Evolutionary conservation across 2,797 vertebrate genomes (phyloP).

Genomic region (Intellagama lesueurii): DNA sequence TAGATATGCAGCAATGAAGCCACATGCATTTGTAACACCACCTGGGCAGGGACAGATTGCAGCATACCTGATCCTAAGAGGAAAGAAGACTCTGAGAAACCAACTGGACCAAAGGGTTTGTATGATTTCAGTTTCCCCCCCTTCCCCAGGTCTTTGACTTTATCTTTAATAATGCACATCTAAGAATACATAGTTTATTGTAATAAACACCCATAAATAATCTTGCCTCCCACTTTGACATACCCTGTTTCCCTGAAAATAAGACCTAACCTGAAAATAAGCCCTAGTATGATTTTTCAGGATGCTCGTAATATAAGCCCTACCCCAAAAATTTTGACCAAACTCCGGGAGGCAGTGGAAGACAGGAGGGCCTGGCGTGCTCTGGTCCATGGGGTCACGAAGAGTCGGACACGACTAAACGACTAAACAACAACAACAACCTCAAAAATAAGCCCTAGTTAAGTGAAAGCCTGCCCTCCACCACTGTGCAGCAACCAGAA

Average conservation of each 20-base stretch:
- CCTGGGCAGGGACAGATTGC: conserved; percentile 98
- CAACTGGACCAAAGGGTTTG: conserved; percentile 95
- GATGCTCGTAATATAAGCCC: too few species aligned
- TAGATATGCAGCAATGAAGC: conserved; percentile 98
- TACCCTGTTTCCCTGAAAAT: not conserved
- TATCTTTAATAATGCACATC: conserved; percentile 25
- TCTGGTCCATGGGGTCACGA: too few species aligned
- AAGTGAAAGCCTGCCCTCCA: too few species aligned
- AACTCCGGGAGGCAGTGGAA: too few species aligned
- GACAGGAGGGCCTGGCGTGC: too few species aligned
- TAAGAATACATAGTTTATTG: not conserved
- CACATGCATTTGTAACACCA: conserved; percentile 93
- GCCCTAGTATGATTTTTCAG: too few species aligned
- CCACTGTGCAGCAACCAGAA: too few species aligned
- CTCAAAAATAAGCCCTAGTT: too few species aligned
- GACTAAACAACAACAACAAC: too few species aligned
- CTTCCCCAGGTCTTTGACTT: conserved; percentile 29
- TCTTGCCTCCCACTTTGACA: not conserved
- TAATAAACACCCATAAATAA: not conserved
- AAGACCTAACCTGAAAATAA: too few species aligned
- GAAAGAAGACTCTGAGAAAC: conserved; percentile 76
- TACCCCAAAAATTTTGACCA: too few species aligned
- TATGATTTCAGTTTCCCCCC: conserved; percentile 78
- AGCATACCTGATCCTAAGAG: conserved; percentile 95
- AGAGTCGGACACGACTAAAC: too few species aligned